Conservation (phyloP, 2,113 vertebrate genomes). For the Cryptomyrus ogoouensis region DNA sequence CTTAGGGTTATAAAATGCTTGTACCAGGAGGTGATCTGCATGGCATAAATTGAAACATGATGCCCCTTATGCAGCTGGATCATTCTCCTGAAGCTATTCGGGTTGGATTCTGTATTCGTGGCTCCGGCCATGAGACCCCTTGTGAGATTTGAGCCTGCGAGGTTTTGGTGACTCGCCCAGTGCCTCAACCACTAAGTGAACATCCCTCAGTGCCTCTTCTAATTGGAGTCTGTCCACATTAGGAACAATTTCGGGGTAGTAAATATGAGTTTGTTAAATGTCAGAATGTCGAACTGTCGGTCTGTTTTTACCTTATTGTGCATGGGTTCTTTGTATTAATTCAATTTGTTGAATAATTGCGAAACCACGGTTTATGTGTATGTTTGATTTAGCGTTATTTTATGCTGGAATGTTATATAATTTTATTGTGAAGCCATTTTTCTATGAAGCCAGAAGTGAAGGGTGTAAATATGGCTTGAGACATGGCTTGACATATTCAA, state of each 20-base stretch:
- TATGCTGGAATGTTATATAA: neutral
- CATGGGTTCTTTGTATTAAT: neutral
- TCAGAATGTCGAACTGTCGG: neutral
- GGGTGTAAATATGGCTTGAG: neutral
- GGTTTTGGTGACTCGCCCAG: neutral
- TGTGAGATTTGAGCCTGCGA: neutral
- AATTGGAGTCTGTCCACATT: neutral
- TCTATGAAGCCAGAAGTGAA: neutral
- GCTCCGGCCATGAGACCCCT: neutral
- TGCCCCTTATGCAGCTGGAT: neutral
- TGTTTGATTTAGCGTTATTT: neutral
- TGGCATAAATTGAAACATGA: neutral
- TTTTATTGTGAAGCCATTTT: neutral
- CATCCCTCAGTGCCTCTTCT: conserved; percentile 2
- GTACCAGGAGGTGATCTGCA: neutral
- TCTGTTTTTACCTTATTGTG: neutral
- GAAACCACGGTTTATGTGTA: neutral
- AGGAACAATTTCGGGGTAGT: neutral
- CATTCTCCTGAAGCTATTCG: neutral
- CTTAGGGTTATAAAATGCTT: neutral
- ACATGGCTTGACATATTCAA: neutral
- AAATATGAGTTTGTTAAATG: neutral
- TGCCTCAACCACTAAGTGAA: neutral
- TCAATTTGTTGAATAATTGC: neutral
- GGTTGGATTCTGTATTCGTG: neutral